Evolutionary conservation across 2,888 invertebrate genomes (phyloP).

Genomic region (Calliphora vomitoria): DNA sequence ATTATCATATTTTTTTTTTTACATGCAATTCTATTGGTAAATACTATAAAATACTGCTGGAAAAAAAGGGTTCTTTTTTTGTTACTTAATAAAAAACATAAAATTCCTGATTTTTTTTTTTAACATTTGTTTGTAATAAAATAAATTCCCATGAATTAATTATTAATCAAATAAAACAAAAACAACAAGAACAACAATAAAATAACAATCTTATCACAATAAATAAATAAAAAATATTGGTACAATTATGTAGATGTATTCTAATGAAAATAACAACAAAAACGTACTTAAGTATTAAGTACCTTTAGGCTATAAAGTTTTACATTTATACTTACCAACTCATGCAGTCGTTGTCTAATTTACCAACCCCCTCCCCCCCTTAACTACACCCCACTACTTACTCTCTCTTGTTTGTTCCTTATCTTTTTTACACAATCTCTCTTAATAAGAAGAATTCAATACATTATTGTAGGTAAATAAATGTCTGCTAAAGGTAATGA

Average conservation of each 20-base stretch:
- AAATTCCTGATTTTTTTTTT: not conserved
- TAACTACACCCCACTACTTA: too few relatives aligned
- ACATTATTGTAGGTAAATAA: too few relatives aligned
- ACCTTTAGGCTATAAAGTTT: not conserved
- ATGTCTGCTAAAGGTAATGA: too few relatives aligned
- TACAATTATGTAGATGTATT: not conserved
- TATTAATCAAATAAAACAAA: slow-evolving; percentile 18
- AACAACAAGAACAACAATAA: not conserved
- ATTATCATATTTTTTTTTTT: slow-evolving; percentile 1
- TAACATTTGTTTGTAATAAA: slow-evolving; percentile 42
- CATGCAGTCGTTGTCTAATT: not conserved
- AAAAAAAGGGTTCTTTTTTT: not conserved
- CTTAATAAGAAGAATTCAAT: too few relatives aligned
- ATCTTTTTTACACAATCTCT: too few relatives aligned
- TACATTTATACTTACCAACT: not conserved
- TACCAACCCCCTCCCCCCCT: not conserved
- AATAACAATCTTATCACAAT: not conserved
- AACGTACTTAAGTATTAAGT: not conserved
- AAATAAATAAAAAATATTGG: slow-evolving; percentile 1
- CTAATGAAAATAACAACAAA: not conserved
- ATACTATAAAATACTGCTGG: not conserved
- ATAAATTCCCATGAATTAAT: slow-evolving; percentile 53
- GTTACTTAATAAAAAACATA: not conserved
- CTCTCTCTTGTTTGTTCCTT: too few relatives aligned
- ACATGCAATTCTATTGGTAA: slow-evolving; percentile 2